phyloP scores from a whole-genome alignment of 2,113 vertebrate species.

The Balaenoptera acutorostrata region DNA sequence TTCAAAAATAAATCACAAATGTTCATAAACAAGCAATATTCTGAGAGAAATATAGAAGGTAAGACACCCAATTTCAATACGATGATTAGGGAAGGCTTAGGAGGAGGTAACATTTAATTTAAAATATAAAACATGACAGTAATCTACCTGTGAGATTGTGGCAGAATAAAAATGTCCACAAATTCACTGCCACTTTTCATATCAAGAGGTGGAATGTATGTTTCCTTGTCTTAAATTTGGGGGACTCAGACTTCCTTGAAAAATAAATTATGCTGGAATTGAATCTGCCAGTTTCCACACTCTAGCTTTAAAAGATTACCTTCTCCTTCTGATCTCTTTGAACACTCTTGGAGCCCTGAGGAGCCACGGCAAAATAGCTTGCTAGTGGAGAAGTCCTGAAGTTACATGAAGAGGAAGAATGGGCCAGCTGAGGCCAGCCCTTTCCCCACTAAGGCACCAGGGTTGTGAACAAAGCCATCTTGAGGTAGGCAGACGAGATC shows the following conservation, averaged over 20 bases:
- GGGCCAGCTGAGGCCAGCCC: accelerated
- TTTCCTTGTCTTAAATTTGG: background rate
- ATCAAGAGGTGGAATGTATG: background rate
- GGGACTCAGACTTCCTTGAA: background rate
- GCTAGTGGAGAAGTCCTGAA: background rate
- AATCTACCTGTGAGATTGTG: background rate
- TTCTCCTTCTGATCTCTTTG: background rate
- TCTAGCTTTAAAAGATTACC: background rate
- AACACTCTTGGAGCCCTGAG: background rate
- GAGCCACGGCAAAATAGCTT: background rate
- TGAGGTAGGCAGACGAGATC: background rate
- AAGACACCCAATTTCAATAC: background rate
- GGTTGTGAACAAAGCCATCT: background rate
- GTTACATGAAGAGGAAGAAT: background rate
- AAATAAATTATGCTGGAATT: background rate
- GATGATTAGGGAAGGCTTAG: background rate
- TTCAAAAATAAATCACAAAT: background rate
- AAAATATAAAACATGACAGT: background rate
- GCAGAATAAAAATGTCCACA: background rate
- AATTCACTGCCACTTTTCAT: background rate
- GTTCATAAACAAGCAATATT: background rate
- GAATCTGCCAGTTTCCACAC: background rate
- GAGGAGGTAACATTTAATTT: background rate
- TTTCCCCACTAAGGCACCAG: background rate
- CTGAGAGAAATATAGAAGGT: background rate